Base-by-base conservation (phyloP, 2,888 invertebrate species). In the Cetonia aurata region DNA sequence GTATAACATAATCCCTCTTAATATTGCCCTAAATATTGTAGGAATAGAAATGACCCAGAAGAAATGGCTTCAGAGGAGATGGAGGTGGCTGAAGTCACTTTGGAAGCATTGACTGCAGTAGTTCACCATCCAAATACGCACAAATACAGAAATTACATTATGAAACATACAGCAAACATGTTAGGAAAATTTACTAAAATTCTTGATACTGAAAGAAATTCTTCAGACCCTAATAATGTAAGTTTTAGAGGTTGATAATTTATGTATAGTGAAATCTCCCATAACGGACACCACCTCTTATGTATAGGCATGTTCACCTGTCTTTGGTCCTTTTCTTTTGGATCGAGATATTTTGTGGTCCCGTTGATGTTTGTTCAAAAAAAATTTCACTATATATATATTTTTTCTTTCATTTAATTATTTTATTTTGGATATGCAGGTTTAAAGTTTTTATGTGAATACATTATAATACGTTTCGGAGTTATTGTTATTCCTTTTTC, bases 71-170 rank as follows among this genome's bases (percentile, higher is more conserved):
- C 86, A 1, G 88, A 88, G 76, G 88, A 88, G 77, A 86, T 87
- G 76, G 88, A 88, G 77, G 77, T 88, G 79, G 87, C 88, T 70
- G 91, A 91, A 78, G 86, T 87, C 0, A 88, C 90, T 67, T 83
- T 91, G 0, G 92, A 92, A 79, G 88, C 90, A 0, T 79, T 92
- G 62, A 86, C 88, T 50, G 86, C 86, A 68, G 83, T 90, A 57
- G 86, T 88, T 71, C 86, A 87, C 33, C 90, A 91, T 80, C 90
- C 90, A 1, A 88, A 90, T 74, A 87, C 89, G 57, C 85, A 88
- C 76, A 88, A 88, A 81, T 91, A 87, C 80, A 78, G 78, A 62
- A 80, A 75, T 62, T 78, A 80, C 66, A 77, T 91, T 33, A 86
- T 89, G 75, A 86, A 87, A 76, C 85, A 91, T 72, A 85, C 91